phyloP scores from a whole-genome alignment of 1,140 invertebrate genomes.

The Trichonephila inaurata region DNA sequence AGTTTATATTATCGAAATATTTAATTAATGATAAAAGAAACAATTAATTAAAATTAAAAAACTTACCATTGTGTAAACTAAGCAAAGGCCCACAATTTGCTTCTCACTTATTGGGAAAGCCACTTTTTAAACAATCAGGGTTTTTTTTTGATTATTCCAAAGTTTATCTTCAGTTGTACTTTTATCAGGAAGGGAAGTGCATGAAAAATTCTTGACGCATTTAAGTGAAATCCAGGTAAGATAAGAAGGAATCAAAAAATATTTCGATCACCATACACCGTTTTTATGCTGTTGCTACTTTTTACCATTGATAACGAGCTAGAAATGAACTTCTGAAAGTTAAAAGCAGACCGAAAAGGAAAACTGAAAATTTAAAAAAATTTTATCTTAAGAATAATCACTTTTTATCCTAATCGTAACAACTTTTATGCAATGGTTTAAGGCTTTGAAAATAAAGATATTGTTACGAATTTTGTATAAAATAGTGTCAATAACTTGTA shows the following conservation, averaged over 20 bases:
- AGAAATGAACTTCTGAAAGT: background rate
- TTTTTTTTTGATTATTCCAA: background rate
- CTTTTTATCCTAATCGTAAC: background rate
- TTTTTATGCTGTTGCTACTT: background rate
- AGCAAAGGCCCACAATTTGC: too few species aligned
- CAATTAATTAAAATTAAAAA: background rate
- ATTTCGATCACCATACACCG: background rate
- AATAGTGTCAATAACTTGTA: too few species aligned
- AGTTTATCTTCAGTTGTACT: background rate
- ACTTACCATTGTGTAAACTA: constrained; percentile 29
- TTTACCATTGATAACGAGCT: background rate
- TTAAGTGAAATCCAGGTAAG: background rate
- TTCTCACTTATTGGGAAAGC: background rate
- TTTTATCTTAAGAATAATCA: background rate
- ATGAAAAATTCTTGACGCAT: background rate
- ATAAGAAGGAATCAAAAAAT: background rate
- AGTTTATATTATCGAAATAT: too few species aligned
- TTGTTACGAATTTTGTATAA: too few species aligned
- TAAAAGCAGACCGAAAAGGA: background rate
- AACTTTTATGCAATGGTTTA: too few species aligned
- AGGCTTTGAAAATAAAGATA: too few species aligned
- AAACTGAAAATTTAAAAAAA: background rate
- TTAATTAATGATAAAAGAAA: too few species aligned
- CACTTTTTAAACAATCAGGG: background rate
- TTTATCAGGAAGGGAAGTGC: background rate